Evolutionary conservation across 1,140 invertebrate species (phyloP), one percentile per base, ranked within the genome.

Genomic region (Drosophila sproati): DNA sequence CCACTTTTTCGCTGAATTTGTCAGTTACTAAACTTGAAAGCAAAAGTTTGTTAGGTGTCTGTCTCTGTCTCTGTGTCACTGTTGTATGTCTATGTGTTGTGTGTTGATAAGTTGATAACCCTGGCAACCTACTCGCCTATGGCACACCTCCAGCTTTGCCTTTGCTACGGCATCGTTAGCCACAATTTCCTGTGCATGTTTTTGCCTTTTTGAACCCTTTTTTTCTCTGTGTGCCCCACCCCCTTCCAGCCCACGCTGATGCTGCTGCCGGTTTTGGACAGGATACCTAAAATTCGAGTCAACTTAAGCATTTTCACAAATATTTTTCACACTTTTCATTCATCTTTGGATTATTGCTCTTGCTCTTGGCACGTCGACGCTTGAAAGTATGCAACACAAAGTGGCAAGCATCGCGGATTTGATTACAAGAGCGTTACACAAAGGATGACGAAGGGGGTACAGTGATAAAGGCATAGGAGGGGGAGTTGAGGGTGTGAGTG

Each of bases 111-210:
- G 56, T 73, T 77, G 85, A 89, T 79, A 89, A 78, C 73, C 72
- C 66, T 59, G 55, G 34, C 47, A 50, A 60, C 41, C 69, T 20
- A 56, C 61, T 57, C 52, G 29, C 39, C 60, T 29, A 6, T 34
- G n/a, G 35, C 41, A 54, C 32, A 45, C 51, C 43, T 39, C 45
- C 54, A 60, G 20, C 50, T 43, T 5, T 10, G 45, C 12, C 55
- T 59, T 31, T 7, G 50, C 56, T 20, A 28, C 20, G 61, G 78
- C 78, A 80, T 88, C 83, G 83, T 88, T 88, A 88, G 83, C 83
- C 83, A 89, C 83, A 88, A 85, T 72, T 89, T 88, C 83, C 83
- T 88, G 83, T 88, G 83, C 85, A 88, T 89, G 80, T 57, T 68
- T 76, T 59, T 52, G 67, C 77, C 78, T 59, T 88, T 74, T 87